Percentiles rank a stretch among this genome's conserved stretches.
Conservation (phyloP, 2,797 vertebrate species). For the Karalla daura region DNA sequence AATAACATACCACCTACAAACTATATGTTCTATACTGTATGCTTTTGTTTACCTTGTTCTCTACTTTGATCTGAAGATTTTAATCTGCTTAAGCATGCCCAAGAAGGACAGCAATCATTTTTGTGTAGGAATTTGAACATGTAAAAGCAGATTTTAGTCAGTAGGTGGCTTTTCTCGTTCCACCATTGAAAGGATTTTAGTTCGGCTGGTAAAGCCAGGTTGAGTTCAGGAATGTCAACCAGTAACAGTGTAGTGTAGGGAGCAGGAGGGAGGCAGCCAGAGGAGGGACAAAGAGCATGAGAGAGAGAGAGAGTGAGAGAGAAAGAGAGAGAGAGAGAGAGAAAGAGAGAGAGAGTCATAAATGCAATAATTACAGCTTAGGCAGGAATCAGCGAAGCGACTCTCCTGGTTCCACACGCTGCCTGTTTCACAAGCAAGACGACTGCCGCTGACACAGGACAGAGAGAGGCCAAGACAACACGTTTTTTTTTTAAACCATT, state of each 20-base stretch:
- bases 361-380: slow-evolving; percentile 67
- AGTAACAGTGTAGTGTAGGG: slow-evolving; percentile 56
- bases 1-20: background rate
- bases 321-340: slow-evolving; percentile 66
- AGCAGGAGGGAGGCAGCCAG: slow-evolving; percentile 43
- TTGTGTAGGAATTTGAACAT: slow-evolving; percentile 2
- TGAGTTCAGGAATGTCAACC: slow-evolving; percentile 69
- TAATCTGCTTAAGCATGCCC: background rate
- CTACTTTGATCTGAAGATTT: background rate
- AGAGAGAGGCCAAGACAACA: background rate
- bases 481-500: background rate
- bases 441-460: slow-evolving; percentile 5
- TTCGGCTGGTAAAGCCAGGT: slow-evolving; percentile 53
- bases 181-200: slow-evolving; percentile 28
- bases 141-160: slow-evolving; percentile 18
- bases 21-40: too few relatives aligned
- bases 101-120: background rate
- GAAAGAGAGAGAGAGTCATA: slow-evolving; percentile 47
- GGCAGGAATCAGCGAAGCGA: slow-evolving; percentile 38
- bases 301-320: slow-evolving; percentile 44
- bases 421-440: slow-evolving; percentile 45
- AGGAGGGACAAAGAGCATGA: slow-evolving; percentile 64
- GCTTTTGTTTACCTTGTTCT: background rate
- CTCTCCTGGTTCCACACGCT: slow-evolving; percentile 46
- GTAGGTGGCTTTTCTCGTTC: slow-evolving; percentile 72